Evolutionary conservation across 2,888 invertebrate genomes (phyloP).

Genomic region (Dryobota labecula): DNA sequence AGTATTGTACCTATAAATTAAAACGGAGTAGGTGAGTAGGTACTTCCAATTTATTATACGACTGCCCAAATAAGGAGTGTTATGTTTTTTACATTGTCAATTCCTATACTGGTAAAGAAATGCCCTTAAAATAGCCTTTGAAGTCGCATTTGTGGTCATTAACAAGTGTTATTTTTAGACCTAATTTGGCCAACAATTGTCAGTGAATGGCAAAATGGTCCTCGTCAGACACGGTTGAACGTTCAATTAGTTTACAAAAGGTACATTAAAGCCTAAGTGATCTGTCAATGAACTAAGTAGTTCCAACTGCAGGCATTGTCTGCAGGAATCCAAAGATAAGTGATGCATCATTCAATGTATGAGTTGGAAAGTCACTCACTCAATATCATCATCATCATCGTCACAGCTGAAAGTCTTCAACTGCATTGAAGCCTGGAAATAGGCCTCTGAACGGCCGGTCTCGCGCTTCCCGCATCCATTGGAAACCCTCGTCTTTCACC

Average conservation of each 20-base stretch:
- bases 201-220: constrained; percentile 45
- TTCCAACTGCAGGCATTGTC: constrained; percentile 15
- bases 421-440: too few relatives aligned
- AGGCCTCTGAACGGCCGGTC: too few relatives aligned
- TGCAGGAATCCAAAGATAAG: neutral
- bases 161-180: constrained; percentile 21
- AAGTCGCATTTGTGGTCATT: constrained; percentile 11
- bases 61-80: too few relatives aligned
- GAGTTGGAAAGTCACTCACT: neutral
- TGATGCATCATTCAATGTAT: constrained; percentile 20
- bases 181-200: constrained; percentile 44
- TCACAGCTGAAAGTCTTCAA: neutral
- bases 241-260: constrained; percentile 55
- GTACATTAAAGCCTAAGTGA: constrained; percentile 26
- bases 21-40: too few relatives aligned
- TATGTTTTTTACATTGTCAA: neutral
- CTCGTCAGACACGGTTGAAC: constrained; percentile 28
- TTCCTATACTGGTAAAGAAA: neutral
- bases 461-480: neutral
- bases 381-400: neutral
- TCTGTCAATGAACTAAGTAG: constrained; percentile 34
- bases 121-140: neutral
- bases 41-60: too few relatives aligned
- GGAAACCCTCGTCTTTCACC: too few relatives aligned
- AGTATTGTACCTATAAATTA: too few relatives aligned